Evolutionary conservation across 2,113 vertebrate species (phyloP), one percentile per base, ranked within the genome.

Genomic region (Smithornis capensis): DNA sequence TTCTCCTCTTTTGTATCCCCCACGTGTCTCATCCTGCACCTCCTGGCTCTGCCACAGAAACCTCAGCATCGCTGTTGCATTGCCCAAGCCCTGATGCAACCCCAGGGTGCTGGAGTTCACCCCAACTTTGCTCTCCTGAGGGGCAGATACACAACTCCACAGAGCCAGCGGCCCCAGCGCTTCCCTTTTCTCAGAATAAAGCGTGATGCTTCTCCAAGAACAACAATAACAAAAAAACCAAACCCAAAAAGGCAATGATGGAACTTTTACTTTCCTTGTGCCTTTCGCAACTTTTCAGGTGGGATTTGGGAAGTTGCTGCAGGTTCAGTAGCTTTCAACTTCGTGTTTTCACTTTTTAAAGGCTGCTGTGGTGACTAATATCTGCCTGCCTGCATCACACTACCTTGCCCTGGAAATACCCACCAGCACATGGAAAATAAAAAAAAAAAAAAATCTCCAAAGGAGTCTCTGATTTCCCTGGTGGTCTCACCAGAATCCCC

Each of bases 311-410:
- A 98, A 98, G 98, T 97, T 92, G 75, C 25, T 4, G 2, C 78
- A 93, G 47, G 57, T 94, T 95, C 2, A 60, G 74, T 68, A 69
- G 90, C 59, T 84, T 91, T 93, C 96, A 1, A 98, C 97, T 98
- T 98, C 97, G 0, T 18, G 9, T 98, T 98, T 98, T 98, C 97
- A 22, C 97, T 98, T 98, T 98, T 98, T 96, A 64, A 93, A 91
- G 90, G 15, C 87, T 94, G 83, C 90, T 96, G 96, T 15, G 87
- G 45, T 98, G 98, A 97, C 91, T 82, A 84, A 98, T 92, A 90
- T 62, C 31, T 35, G 70, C 95, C 94, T 67, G 6, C n/a, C 8
- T 3, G 0, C 55, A 87, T 74, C 92, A 90, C 50, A 45, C 45
- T 15, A 22, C 90, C 76, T 82, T 92, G 75, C 87, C 23, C 38